phyloP scores from a whole-genome alignment of 2,888 invertebrate species.

The Drosophila parthenogenetica region DNA sequence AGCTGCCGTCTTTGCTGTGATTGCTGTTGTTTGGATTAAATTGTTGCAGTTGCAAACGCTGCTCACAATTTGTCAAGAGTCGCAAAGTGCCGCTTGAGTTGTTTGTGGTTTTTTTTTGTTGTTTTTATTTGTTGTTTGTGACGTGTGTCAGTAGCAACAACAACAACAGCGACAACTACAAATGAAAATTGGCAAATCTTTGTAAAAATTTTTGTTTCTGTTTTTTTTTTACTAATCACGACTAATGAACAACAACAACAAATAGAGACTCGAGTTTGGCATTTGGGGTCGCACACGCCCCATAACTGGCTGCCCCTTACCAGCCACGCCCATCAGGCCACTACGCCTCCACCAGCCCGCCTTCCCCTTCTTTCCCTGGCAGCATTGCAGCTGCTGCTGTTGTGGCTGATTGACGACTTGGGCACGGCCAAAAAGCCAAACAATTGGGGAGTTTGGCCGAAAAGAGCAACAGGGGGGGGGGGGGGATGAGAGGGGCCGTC shows the following conservation, averaged over 20 bases:
- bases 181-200: constrained; percentile 39
- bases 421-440: constrained; percentile 63
- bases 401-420: constrained; percentile 62
- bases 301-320: constrained; percentile 29
- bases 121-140: constrained; percentile 28
- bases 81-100: constrained; percentile 70
- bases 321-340: constrained; percentile 4
- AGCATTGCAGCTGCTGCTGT: constrained; percentile 10
- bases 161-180: constrained; percentile 36
- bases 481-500: background rate
- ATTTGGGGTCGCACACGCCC: constrained; percentile 74
- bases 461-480: too few species aligned
- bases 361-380: background rate
- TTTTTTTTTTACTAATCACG: constrained; percentile 67
- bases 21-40: constrained; percentile 58
- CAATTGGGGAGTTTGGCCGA: constrained; percentile 55
- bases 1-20: background rate
- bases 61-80: constrained; percentile 72
- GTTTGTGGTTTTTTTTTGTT: constrained; percentile 19
- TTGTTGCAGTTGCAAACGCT: constrained; percentile 74
- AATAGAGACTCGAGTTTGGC: constrained; percentile 48
- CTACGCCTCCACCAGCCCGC: constrained; percentile 11
- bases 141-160: constrained; percentile 65
- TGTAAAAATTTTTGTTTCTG: constrained; percentile 24
- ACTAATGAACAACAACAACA: constrained; percentile 67